Percentiles rank a stretch among this genome's conserved stretches.
These are phyloP conservation scores for Agrilus mali DNA, from an alignment of 2,888 invertebrate species.

Conservation along the genomic window DNA sequence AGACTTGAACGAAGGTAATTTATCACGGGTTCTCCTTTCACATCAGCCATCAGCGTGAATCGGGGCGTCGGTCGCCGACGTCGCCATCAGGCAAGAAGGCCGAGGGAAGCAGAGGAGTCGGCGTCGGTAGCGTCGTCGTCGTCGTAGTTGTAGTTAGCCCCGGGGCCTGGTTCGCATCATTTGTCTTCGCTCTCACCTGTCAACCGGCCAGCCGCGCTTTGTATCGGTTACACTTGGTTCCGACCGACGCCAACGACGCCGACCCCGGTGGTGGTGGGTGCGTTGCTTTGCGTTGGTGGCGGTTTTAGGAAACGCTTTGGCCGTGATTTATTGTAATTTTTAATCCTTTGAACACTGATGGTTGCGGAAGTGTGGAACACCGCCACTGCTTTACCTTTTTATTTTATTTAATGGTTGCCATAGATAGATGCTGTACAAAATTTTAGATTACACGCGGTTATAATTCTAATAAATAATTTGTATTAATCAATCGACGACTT, in stretches of 20 bases:
- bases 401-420: too few species aligned
- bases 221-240: conserved; percentile 29
- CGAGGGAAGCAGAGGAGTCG: too few species aligned
- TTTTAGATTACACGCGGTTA: too few species aligned
- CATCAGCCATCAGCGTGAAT: conserved; percentile 21
- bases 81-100: too few species aligned
- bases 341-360: conserved; percentile 23
- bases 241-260: too few species aligned
- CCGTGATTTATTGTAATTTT: conserved; percentile 28
- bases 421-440: too few species aligned
- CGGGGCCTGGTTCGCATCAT: conserved; percentile 19
- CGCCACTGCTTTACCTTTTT: too few species aligned
- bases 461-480: too few species aligned
- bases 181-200: conserved; percentile 32
- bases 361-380: conserved; percentile 10
- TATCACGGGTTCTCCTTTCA: conserved; percentile 30
- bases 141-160: too few species aligned
- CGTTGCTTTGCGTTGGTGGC: conserved; percentile 3
- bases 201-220: conserved; percentile 28
- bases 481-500: too few species aligned
- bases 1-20: conserved; percentile 28
- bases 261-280: too few species aligned
- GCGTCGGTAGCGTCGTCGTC: too few species aligned
- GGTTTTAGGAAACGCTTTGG: conserved; percentile 18
- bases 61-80: background rate